Base-by-base conservation (phyloP, 2,888 invertebrate genomes). In the Coleophora deauratella region DNA sequence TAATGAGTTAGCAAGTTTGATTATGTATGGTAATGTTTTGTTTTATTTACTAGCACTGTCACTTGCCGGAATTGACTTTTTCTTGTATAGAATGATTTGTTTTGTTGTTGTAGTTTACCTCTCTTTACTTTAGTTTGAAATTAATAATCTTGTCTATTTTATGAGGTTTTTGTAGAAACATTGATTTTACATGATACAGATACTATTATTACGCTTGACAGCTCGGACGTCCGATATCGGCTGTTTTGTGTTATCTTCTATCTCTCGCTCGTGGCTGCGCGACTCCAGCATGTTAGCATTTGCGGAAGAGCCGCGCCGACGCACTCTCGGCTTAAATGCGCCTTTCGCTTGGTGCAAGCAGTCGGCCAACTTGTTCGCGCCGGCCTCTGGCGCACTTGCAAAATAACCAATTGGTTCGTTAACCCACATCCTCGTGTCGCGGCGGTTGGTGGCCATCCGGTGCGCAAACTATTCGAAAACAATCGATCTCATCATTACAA, bases 321-420 rank as follows among this genome's bases (percentile, higher is more conserved):
- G 76, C 66, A 74, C 78, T 79, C 79, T 78, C 75, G 66, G 70
- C 73, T 79, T 75, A 59, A 60, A 61, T 62, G 61, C 63, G 73
- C 78, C 80, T 81, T 81, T 82, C 78, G 79, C 77, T 71, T 12
- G 53, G 57, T 64, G 65, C 72, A 71, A 72, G 68, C 69, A 70
- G 62, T 68, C 66, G 66, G 63, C 55, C 64, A 66, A 58, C 62
- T 66, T 62, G 58, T 67, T 66, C 61, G 65, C 37, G 12, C 37
- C 3, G 30, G 31, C 54, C 58, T 53, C 51, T 61, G 66, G 49
- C 65, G 57, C 66, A 72, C 72, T 78, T 73, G 71, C 74, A 70
- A 76, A 78, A 75, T 72, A 69, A 64, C 66, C 70, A 63, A 76
- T 73, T 68, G 70, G 70, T 74, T 72, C 68, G 66, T 69, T 77